phyloP scores from a whole-genome alignment of 2,113 vertebrate genomes.

The Sarotherodon lohbergeri region DNA sequence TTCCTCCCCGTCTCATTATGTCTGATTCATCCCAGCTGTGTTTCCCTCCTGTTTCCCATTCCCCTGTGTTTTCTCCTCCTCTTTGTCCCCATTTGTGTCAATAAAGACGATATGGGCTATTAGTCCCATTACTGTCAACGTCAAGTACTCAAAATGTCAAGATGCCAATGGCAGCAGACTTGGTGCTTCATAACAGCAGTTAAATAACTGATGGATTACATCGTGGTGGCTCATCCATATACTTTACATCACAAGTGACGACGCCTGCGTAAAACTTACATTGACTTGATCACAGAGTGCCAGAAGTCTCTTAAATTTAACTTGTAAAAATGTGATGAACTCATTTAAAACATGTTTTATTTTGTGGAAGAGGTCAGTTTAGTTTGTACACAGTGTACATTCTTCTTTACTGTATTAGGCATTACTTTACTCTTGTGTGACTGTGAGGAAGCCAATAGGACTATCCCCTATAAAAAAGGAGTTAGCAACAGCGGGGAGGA shows the following conservation, averaged over 20 bases:
- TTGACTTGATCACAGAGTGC: background rate
- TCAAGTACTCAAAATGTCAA: background rate
- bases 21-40: background rate
- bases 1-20: background rate
- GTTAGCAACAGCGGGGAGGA: background rate
- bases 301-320: background rate
- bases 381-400: background rate
- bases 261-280: fast-evolving
- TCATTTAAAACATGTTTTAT: background rate
- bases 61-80: background rate
- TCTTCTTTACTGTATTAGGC: background rate
- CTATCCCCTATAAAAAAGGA: background rate
- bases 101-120: background rate
- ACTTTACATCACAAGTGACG: background rate
- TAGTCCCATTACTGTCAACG: background rate
- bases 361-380: background rate
- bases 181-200: background rate
- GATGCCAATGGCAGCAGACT: fast-evolving
- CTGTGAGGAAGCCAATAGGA: background rate
- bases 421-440: background rate
- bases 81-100: background rate
- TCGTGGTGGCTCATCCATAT: no score
- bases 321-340: background rate
- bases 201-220: background rate
- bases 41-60: fast-evolving